Percentiles rank a stretch among this genome's conserved stretches.
Conservation (phyloP, 2,888 invertebrate species). For the Agrochola circellaris region DNA sequence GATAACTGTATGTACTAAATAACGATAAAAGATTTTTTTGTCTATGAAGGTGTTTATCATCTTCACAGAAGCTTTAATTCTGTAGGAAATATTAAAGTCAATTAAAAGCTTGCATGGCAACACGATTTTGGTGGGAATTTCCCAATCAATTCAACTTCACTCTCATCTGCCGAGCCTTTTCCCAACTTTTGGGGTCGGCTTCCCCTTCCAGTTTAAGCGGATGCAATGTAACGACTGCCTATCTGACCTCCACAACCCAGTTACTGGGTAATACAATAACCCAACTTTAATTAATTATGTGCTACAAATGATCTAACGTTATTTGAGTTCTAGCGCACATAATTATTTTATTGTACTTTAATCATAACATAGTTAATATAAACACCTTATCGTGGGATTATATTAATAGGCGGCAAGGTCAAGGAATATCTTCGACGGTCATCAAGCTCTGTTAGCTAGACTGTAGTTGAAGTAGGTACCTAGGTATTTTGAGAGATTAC, state of each 20-base stretch:
- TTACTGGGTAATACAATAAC: too few species aligned
- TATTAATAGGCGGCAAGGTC: conserved; percentile 25
- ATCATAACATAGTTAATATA: too few species aligned
- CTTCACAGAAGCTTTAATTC: background rate
- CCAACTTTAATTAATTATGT: background rate
- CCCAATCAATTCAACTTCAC: background rate
- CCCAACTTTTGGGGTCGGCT: too few species aligned
- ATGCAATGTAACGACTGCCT: background rate
- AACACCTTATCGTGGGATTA: conserved; percentile 1
- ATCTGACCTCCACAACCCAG: too few species aligned
- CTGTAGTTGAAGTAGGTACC: background rate
- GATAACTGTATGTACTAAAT: conserved; percentile 32
- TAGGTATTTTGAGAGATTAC: background rate
- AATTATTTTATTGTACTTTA: too few species aligned
- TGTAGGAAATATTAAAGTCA: background rate
- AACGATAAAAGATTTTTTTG: conserved; percentile 7
- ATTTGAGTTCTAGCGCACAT: background rate
- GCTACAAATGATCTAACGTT: background rate
- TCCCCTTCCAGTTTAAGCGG: too few species aligned
- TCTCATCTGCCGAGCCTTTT: too few species aligned
- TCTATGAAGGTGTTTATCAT: background rate
- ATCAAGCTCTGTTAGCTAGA: background rate
- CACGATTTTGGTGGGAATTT: background rate
- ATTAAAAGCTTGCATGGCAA: conserved; percentile 10
- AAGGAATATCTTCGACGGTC: conserved; percentile 27